Evolutionary conservation across 2,113 vertebrate genomes (phyloP), one percentile per base, ranked within the genome.

Genomic region (Vulpes lagopus): DNA sequence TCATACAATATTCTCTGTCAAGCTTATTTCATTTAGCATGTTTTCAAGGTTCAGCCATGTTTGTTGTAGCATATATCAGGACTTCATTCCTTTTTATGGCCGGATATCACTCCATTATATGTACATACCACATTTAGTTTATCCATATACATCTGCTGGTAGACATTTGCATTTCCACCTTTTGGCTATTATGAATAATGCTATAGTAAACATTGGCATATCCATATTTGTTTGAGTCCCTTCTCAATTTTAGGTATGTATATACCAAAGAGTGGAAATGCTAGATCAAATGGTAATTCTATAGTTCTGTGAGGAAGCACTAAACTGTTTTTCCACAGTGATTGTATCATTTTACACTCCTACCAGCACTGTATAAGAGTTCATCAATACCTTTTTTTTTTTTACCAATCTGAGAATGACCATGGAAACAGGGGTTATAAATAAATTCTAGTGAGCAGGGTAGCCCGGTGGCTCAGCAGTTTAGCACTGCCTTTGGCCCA

Each of bases 11-110:
- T 74, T 87, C 73, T 80, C 35, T 89, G 49, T 85, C 55, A 20
- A 27, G 9, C 14, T 60, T 91, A 30, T 94, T 91, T 96, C 25
- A 88, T 11, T 87, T 87, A 64, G 55, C 43, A n/a, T 71, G n/a
- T 80, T 95, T 93, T 78, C 43, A 82, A 55, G 81, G 22, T 87
- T 88, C 55, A 69, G 60, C 55, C 17, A 23, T 91, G 23, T 65
- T 38, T 91, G 23, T 65, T 38, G 2, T 65, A 76, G 8, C 60
- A 62, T 91, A 8, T 88, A 62, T 83, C 43, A 91, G 62, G 88
- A 79, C 60, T 78, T 67, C 43, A 64, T 83, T 94, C 32, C 19
- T 95, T 94, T 95, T 92, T 81, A 67, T 93, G 51, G 16, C 43
- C 67, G 27, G 71, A 20, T 90, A 74, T 76, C 15, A 64, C 51